Evolutionary conservation across 2,888 invertebrate genomes (phyloP), one percentile per base, ranked within the genome.

Genomic region (Thysanoteuthis rhombus): DNA sequence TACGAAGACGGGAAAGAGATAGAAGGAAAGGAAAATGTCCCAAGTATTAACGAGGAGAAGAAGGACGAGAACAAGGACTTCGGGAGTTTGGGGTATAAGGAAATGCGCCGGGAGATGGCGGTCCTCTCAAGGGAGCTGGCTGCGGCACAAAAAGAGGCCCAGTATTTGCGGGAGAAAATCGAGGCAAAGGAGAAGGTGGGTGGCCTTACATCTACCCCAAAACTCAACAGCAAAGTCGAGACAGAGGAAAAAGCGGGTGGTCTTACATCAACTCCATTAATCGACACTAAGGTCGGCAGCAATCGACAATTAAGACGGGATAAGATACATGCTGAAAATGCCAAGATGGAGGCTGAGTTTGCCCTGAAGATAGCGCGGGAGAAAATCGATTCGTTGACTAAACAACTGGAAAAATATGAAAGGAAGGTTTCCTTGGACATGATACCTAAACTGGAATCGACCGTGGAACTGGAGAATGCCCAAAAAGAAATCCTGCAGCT

Each of bases 351-450:
- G 45, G 93, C 94, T 16, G 95, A 95, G 52, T 95, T 95, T 94
- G 93, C 95, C 5, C 93, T 95, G 32, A 94, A 95, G n/a, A 94
- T 95, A 52, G 95, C 95, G 10, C 94, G 94, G 40, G 93, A 94
- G 19, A 94, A 94, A 90, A 94, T 95, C 22, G 36, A n/a, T 19
- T 45, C 47, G 1, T 39, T 91, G 91, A 32, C 42, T 8, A 91
- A n/a, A 91, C 12, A 91, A 12, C 40, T 91, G 4, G n/a, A 91
- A 28, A 91, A 39, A 39, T 45, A 32, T 0, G 32, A 42, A 91
- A 45, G n/a, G 28, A 40, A 32, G 4, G n/a, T n/a, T 16, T 91
- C 42, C 12, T 8, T n/a, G 1, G 91, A 32, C 0, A 12, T 25
- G 39, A 19, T 36, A 6, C 0, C 1, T 32, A 36, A 93, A 42